Conservation (phyloP, 2,888 invertebrate species). For the Marronus borbonicus region DNA sequence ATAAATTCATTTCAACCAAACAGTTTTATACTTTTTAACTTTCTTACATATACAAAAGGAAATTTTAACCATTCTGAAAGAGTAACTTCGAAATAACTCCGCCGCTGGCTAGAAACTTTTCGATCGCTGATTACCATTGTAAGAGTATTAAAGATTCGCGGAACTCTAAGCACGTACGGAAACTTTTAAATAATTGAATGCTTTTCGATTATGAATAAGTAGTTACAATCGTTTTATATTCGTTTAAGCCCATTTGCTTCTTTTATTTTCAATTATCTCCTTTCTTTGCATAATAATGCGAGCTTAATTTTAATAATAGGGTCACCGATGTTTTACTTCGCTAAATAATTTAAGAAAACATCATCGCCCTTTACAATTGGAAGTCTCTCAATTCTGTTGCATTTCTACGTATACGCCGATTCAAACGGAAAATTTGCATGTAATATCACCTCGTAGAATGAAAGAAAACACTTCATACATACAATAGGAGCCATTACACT, state of each 20-base stretch:
- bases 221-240: neutral
- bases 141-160: constrained; percentile 19
- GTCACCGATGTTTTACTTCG: too few species aligned
- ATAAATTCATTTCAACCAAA: too few species aligned
- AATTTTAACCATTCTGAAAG: neutral
- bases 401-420: neutral
- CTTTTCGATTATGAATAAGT: constrained; percentile 1
- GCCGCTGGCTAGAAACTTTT: neutral
- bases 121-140: constrained; percentile 3
- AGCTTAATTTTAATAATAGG: too few species aligned
- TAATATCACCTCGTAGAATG: constrained; percentile 3
- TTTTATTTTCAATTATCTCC: neutral
- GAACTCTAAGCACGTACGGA: neutral
- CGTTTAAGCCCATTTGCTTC: neutral
- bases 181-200: constrained; percentile 30
- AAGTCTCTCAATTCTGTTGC: too few species aligned
- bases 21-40: neutral
- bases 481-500: constrained; percentile 15
- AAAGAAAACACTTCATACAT: constrained; percentile 16
- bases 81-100: constrained; percentile 12
- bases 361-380: too few species aligned
- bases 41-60: too few species aligned
- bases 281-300: neutral
- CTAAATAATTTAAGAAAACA: too few species aligned
- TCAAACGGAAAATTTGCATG: neutral